Evolutionary conservation across 2,113 vertebrate genomes (phyloP).

Genomic region (Dissostichus mawsoni): DNA sequence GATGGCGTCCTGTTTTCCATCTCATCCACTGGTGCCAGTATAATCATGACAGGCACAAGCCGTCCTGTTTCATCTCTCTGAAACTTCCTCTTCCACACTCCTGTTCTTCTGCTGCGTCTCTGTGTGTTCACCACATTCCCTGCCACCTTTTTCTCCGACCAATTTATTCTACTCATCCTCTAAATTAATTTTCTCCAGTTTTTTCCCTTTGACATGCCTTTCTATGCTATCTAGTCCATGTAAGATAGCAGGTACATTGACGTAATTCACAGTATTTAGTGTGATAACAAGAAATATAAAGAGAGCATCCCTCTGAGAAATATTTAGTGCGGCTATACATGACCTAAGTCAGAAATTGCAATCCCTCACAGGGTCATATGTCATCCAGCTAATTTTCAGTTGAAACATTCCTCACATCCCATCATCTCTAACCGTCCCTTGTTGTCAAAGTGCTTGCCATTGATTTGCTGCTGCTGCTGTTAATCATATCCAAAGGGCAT

Average conservation of each 20-base stretch:
- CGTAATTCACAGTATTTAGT: not conserved
- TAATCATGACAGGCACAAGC: conserved; percentile 65
- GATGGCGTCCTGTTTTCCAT: conserved; percentile 74
- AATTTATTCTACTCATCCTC: conserved; percentile 4
- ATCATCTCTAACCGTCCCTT: conserved; percentile 38
- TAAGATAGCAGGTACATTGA: conserved; percentile 12
- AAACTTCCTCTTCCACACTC: conserved; percentile 8
- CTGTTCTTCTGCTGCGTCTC: conserved; percentile 34
- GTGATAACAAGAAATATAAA: conserved; percentile 29
- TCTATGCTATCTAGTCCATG: not conserved
- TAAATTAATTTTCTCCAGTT: not conserved
- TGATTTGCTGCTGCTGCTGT: conserved; percentile 55
- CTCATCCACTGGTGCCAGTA: conserved; percentile 58
- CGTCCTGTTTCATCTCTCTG: conserved; percentile 68
- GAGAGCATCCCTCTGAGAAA: conserved; percentile 16
- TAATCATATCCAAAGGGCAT: conserved; percentile 50
- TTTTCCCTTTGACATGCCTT: conserved; percentile 3
- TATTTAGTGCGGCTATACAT: conserved; percentile 12
- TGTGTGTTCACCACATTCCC: conserved; percentile 53
- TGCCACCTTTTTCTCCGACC: conserved; percentile 6
- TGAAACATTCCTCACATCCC: conserved; percentile 37
- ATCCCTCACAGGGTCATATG: conserved; percentile 58
- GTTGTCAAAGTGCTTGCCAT: conserved; percentile 39
- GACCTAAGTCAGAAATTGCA: conserved; percentile 6
- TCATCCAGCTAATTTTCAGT: conserved; percentile 47